Evolutionary conservation across 2,888 invertebrate genomes (phyloP).

Genomic region (Nebria salina): DNA sequence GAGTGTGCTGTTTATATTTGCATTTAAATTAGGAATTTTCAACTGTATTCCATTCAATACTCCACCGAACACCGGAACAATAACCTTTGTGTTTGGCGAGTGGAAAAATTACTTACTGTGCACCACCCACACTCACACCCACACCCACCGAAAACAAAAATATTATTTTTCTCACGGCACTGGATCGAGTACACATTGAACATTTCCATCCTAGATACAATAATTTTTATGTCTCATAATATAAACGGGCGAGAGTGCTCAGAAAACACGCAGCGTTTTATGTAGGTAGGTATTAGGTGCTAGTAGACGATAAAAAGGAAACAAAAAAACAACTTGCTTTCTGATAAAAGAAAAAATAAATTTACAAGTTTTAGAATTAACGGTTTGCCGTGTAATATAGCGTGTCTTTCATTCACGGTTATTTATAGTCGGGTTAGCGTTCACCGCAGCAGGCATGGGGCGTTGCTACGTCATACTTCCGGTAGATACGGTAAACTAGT

Average conservation of each 20-base stretch:
- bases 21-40: constrained; percentile 44
- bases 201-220: too few relatives aligned
- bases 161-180: too few relatives aligned
- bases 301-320: background rate
- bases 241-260: too few relatives aligned
- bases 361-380: background rate
- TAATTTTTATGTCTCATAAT: too few relatives aligned
- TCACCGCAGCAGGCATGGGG: background rate
- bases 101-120: background rate
- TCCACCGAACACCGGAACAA: background rate
- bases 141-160: background rate
- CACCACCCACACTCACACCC: background rate
- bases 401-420: background rate
- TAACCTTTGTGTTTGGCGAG: background rate
- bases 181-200: too few relatives aligned
- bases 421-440: background rate
- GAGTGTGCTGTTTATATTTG: constrained; percentile 34
- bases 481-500: background rate
- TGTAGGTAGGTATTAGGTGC: too few relatives aligned
- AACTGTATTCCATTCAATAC: constrained; percentile 10
- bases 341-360: background rate
- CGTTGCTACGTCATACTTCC: background rate
- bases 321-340: background rate
- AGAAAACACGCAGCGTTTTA: background rate
- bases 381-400: background rate